A percentile compares a stretch with the other conserved stretches of the same genome.
Conservation (phyloP, 2,113 vertebrate genomes). For the Pomatorhinus ruficollis region DNA sequence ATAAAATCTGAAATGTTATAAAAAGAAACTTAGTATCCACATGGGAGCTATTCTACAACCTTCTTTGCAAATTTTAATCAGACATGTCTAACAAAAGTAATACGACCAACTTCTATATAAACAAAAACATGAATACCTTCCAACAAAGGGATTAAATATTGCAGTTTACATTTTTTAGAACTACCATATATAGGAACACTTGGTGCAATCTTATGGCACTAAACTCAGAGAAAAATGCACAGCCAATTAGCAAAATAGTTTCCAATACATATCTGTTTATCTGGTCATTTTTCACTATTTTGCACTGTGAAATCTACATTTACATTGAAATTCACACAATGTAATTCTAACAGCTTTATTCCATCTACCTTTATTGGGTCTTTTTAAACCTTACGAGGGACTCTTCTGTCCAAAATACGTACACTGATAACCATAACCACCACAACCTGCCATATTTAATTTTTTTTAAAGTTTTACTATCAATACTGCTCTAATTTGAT, state of each 20-base stretch:
- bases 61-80: slow-evolving; percentile 65
- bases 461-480: neutral
- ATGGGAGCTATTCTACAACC: slow-evolving; percentile 52
- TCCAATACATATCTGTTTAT: neutral
- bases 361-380: neutral
- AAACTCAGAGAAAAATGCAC: neutral
- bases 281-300: neutral
- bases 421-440: neutral
- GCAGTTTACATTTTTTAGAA: slow-evolving; percentile 7
- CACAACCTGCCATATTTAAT: neutral
- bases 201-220: neutral
- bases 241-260: slow-evolving; percentile 1
- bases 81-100: slow-evolving; percentile 46
- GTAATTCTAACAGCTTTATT: neutral
- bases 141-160: slow-evolving; percentile 44
- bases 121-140: slow-evolving; percentile 58
- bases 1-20: slow-evolving; percentile 64
- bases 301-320: neutral
- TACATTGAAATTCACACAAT: neutral
- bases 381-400: neutral
- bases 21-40: slow-evolving; percentile 55
- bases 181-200: neutral
- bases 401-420: neutral
- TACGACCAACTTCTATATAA: slow-evolving; percentile 37
- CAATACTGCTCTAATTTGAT: neutral